Conservation (phyloP, 2,113 vertebrate genomes). For the Gymnarchus niloticus region DNA sequence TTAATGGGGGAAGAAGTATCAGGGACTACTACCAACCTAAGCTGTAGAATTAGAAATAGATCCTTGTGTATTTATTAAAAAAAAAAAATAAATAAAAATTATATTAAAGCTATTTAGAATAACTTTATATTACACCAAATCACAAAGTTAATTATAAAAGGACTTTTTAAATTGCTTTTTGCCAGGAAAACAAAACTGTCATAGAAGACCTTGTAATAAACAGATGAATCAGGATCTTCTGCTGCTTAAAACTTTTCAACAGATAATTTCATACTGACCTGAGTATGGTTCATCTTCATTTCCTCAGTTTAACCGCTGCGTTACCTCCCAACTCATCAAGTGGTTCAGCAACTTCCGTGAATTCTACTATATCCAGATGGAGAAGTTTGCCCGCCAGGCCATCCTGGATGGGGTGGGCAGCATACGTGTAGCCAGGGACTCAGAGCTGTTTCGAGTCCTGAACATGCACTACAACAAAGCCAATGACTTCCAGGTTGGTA, state of each 20-base stretch:
- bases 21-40: no score
- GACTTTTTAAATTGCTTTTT: background rate
- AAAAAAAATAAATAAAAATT: background rate
- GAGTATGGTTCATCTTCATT: background rate
- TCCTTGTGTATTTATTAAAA: background rate
- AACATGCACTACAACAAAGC: constrained; percentile 86
- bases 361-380: constrained; percentile 94
- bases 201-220: background rate
- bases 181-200: background rate
- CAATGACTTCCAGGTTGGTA: constrained; percentile 79
- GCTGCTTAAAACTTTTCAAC: background rate
- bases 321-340: constrained; percentile 90
- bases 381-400: constrained; percentile 81
- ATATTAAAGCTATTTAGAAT: background rate
- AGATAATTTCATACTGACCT: constrained; percentile 33
- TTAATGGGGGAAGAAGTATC: background rate
- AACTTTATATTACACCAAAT: background rate
- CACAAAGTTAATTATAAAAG: background rate
- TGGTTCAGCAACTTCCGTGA: constrained; percentile 97
- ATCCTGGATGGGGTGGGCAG: constrained; percentile 59
- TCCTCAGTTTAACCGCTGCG: constrained; percentile 80
- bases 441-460: constrained; percentile 78
- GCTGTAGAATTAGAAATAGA: background rate
- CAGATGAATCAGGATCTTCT: background rate
- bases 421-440: constrained; percentile 73